Base-by-base conservation (phyloP, 1,140 invertebrate genomes). In the Melitaea cinxia region DNA sequence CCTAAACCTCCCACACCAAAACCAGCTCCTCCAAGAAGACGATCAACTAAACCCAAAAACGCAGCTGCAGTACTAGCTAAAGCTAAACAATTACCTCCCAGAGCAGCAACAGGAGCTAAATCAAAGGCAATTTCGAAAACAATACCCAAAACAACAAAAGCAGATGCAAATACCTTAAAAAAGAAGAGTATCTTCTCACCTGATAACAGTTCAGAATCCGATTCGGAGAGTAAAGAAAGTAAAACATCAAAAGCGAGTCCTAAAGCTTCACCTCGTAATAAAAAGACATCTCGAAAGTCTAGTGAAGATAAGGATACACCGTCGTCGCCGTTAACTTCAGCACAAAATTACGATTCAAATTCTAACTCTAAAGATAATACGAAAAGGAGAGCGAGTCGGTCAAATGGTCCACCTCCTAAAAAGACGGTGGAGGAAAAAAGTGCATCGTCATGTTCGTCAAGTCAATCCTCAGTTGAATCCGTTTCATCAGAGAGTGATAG, bases 181-280 rank as follows among this genome's bases (percentile, higher is more conserved):
- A 95, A 95, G 65, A 96, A 96, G 78, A 96, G 95, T 83, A 96
- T 96, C 77, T 96, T 96, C 72, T 96, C 95, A 68, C 95, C 95
- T 0, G 95, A 96, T 72, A 96, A 96, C 70, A 95, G 95, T 82
- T 95, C 95, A 26, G 95, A 95, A 84, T 95, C 95, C 63, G 95
- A 95, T 68, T 72, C 83, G 2, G 91, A 92, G 47, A 88, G 83
- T 21, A 91, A 88, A 50, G 72, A 70, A 9, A 80, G 74, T 42
- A 78, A 77, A 47, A 75, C 78, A 30, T 74, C 77, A 1, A 88
- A 88, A 50, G 1, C 39, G 4, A 83, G 80, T 65, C 73, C 85
- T 4, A 88, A 89, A 69, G 78, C 67, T 7, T 83, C 80, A 42
- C 80, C 83, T 0, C 91, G 73, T 63, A 77, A 71, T 49, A 83